Conservation (phyloP, 2,797 vertebrate genomes). For the Centroberyx gerrardi region DNA sequence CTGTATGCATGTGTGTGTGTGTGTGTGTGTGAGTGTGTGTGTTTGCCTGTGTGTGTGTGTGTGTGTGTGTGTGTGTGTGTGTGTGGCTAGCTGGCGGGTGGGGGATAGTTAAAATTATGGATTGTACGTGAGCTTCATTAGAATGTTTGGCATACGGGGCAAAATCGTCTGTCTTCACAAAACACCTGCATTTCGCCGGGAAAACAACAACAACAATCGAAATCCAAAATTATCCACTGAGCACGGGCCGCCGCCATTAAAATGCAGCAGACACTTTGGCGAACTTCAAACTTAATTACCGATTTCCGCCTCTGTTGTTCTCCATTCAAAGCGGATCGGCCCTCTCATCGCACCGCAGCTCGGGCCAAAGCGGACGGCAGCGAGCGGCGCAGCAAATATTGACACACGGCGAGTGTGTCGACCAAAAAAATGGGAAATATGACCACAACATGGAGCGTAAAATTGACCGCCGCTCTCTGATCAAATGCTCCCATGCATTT, state of each 20-base stretch:
- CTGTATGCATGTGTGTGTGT: slow-evolving; percentile 22
- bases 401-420: slow-evolving; percentile 28
- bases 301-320: slow-evolving; percentile 66
- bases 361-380: slow-evolving; percentile 45
- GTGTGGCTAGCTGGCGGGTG: slow-evolving; percentile 72
- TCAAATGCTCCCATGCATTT: slow-evolving; percentile 13
- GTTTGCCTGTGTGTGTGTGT: neutral
- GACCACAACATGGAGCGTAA: slow-evolving; percentile 4
- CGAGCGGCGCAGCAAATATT: slow-evolving; percentile 41
- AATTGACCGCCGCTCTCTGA: slow-evolving; percentile 1
- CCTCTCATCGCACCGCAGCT: slow-evolving; percentile 55
- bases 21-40: slow-evolving; percentile 43
- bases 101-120: slow-evolving; percentile 81
- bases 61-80: slow-evolving; percentile 53
- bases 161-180: slow-evolving; percentile 74
- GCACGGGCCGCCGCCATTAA: slow-evolving; percentile 58
- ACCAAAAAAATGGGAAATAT: slow-evolving; percentile 22
- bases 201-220: slow-evolving; percentile 67
- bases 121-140: slow-evolving; percentile 81
- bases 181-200: slow-evolving; percentile 77
- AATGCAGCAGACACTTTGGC: slow-evolving; percentile 67
- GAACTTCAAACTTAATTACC: slow-evolving; percentile 78
- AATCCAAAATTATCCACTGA: slow-evolving; percentile 61
- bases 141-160: slow-evolving; percentile 77
- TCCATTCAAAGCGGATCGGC: slow-evolving; percentile 45